These are phyloP conservation scores for Sabatieria punctata DNA, from an alignment of 2,888 invertebrate genomes.

Conservation along the genomic window DNA sequence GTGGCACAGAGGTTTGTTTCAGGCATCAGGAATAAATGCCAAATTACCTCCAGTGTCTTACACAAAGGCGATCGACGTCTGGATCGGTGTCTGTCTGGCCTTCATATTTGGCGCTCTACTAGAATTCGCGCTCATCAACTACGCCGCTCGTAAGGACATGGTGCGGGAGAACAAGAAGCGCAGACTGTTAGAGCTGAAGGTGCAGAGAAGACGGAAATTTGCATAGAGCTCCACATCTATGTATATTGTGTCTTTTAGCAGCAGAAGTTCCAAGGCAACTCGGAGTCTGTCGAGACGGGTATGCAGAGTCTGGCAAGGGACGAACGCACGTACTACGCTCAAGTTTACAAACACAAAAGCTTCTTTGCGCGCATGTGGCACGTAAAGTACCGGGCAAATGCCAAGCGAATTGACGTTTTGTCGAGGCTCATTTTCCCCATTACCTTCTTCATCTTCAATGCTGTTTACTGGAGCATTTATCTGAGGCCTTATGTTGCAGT, in stretches of 20 bases:
- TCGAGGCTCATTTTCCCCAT: conserved; percentile 8
- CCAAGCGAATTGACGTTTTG: conserved; percentile 9
- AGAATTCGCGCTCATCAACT: conserved; percentile 90
- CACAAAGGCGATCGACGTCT: conserved; percentile 17
- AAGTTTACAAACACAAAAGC: neutral
- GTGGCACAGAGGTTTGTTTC: too few relatives aligned
- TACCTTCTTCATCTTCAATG: conserved; percentile 8
- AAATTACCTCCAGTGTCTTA: conserved; percentile 74
- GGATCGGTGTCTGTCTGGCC: conserved; percentile 62
- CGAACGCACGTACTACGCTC: neutral
- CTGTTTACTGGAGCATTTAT: conserved; percentile 9
- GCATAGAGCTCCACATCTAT: too few relatives aligned
- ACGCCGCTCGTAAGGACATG: conserved; percentile 68
- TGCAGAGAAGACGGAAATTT: too few relatives aligned
- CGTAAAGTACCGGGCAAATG: neutral
- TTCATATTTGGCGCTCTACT: conserved; percentile 89
- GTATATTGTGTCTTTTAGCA: too few relatives aligned
- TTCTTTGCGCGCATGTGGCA: neutral
- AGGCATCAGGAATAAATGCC: conserved; percentile 25
- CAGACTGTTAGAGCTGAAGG: neutral
- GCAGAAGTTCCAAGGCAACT: neutral
- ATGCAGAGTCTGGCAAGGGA: neutral
- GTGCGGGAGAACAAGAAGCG: conserved; percentile 1
- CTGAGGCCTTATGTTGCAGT: conserved; percentile 4
- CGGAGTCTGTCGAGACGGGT: neutral